phyloP scores from a whole-genome alignment of 2,113 vertebrate genomes.

The Budorcas taxicolor region DNA sequence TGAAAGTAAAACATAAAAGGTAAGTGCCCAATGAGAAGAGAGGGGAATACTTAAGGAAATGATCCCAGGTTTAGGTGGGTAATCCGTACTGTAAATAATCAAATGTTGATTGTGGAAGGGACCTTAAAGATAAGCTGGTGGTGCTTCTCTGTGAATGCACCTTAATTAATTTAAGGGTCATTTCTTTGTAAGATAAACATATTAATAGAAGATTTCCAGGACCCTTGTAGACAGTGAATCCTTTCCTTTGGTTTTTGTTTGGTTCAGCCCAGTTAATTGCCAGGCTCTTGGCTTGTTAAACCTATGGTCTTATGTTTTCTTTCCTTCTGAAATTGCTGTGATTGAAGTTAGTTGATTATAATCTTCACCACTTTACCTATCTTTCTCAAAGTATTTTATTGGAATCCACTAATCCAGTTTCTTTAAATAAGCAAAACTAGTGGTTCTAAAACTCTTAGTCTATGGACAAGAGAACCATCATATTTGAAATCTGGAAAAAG shows the following conservation, averaged over 20 bases:
- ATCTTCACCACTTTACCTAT: neutral
- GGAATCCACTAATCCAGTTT: neutral
- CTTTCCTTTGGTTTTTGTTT: neutral
- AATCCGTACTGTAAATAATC: neutral
- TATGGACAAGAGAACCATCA: neutral
- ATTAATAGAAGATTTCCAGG: neutral
- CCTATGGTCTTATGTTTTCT: neutral
- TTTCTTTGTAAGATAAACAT: neutral
- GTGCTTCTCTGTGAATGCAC: neutral
- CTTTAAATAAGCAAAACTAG: neutral
- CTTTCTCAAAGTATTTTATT: neutral
- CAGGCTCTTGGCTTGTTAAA: neutral
- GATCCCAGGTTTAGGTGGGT: neutral
- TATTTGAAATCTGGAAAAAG: neutral
- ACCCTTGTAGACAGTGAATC: neutral
- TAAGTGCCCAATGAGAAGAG: neutral
- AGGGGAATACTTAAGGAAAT: neutral
- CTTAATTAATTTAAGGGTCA: neutral
- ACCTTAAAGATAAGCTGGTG: neutral
- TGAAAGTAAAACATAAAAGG: neutral
- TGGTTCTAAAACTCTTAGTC: neutral
- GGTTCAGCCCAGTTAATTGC: neutral
- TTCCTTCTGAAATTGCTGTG: neutral
- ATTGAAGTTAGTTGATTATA: constrained; percentile 23
- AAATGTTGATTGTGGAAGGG: neutral